Evolutionary conservation across 2,113 vertebrate species (phyloP), one percentile per base, ranked within the genome.

Genomic region (Polyodon spathula): DNA sequence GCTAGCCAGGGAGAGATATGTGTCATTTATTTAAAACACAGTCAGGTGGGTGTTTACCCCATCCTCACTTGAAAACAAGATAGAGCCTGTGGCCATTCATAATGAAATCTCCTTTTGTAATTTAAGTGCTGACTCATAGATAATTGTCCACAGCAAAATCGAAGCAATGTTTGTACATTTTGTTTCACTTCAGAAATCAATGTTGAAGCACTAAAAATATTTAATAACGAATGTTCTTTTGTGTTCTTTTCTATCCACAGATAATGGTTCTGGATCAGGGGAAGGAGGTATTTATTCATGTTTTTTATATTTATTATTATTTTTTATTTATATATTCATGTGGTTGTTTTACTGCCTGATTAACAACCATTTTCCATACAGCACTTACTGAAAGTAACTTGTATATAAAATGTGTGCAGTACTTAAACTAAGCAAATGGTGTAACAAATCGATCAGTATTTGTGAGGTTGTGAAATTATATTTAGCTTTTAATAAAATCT

Each of bases 211-310:
- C 60, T 27, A 1, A 27, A 63, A 58, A 52, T 65, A 66, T 60
- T 56, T 55, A 55, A 54, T 61, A 58, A 41, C 66, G 43, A 54
- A 37, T 44, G 7, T 11, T n/a, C 56, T 8, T 37, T 8, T 60
- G 12, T 68, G 11, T 66, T 43, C 52, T 58, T 55, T 52, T 54
- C 62, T 44, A 8, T 50, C 55, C 62, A 3, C 78, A 97, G 94
- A 95, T 73, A 91, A 87, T 38, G 89, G 89, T 2, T 97, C 94
- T 68, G 94, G 92, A 65, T 96, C 93, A 57, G 94, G 86, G 71
- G 92, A 95, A 65, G 90, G 87, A 83, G 94, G 94, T 97, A 76
- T 76, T 82, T 83, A 27, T 58, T 57, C 6, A 5, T 57, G 6
- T 63, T 59, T 42, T 3, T 62, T 53, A 68, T 57, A 54, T n/a